phyloP scores from a whole-genome alignment of 2,888 invertebrate species.

The Fabriciana adippe region DNA sequence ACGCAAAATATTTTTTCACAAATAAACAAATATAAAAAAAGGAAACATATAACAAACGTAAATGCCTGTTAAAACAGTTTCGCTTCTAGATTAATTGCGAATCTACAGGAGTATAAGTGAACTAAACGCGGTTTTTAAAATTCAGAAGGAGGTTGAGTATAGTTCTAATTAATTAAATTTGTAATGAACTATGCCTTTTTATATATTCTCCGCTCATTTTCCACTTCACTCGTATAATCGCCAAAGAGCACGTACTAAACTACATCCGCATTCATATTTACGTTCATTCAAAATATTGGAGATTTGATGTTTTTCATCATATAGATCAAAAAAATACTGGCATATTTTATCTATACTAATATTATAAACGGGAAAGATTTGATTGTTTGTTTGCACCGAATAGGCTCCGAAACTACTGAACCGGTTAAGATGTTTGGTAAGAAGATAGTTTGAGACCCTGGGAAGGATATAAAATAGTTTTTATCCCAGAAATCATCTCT shows the following conservation, averaged over 20 bases:
- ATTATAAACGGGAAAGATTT: too few relatives aligned
- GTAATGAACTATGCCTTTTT: slow-evolving; percentile 31
- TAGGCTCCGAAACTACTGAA: too few relatives aligned
- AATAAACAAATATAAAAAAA: slow-evolving; percentile 10
- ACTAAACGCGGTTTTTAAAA: slow-evolving; percentile 31
- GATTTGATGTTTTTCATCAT: slow-evolving; percentile 8
- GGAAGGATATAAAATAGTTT: too few relatives aligned
- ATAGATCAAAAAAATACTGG: background rate
- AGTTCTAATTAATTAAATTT: slow-evolving; percentile 33
- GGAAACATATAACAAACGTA: slow-evolving; percentile 6
- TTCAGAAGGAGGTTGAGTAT: slow-evolving; percentile 33
- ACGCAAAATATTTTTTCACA: background rate
- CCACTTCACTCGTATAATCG: slow-evolving; percentile 5
- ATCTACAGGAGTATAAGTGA: slow-evolving; percentile 21
- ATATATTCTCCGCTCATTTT: slow-evolving; percentile 31
- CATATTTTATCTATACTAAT: too few relatives aligned
- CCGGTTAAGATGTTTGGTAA: too few relatives aligned
- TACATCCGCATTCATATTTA: slow-evolving; percentile 14
- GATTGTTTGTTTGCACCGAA: too few relatives aligned
- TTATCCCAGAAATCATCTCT: too few relatives aligned
- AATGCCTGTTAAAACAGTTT: slow-evolving; percentile 23
- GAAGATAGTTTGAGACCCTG: too few relatives aligned
- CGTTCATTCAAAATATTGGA: slow-evolving; percentile 11
- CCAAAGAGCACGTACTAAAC: slow-evolving; percentile 12
- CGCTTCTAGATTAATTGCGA: slow-evolving; percentile 22